Evolutionary conservation across 2,888 invertebrate species (phyloP).

Genomic region (Agonopterix alstromeriana): DNA sequence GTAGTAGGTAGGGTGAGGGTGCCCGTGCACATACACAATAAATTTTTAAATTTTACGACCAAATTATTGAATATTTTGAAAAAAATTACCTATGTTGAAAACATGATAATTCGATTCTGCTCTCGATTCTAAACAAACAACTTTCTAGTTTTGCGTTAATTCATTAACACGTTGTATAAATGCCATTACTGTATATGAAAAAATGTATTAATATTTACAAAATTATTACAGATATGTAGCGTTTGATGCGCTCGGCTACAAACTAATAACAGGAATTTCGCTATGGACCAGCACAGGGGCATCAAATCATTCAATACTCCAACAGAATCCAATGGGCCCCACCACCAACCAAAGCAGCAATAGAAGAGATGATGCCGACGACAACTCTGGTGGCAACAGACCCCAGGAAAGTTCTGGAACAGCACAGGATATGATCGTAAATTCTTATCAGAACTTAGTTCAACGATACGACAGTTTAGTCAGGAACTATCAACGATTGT

Average conservation of each 20-base stretch:
- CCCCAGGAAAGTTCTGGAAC: slow-evolving; percentile 37
- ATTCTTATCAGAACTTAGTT: slow-evolving; percentile 68
- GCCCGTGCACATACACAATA: too few species aligned
- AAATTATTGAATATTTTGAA: too few species aligned
- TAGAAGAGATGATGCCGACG: slow-evolving; percentile 37
- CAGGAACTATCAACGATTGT: slow-evolving; percentile 66
- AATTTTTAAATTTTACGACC: too few species aligned
- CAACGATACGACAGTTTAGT: slow-evolving; percentile 70
- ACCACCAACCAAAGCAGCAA: slow-evolving; percentile 35
- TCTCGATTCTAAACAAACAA: too few species aligned
- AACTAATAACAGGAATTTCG: slow-evolving; percentile 90
- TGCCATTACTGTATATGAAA: too few species aligned
- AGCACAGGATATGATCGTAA: slow-evolving; percentile 61
- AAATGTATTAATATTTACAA: background rate
- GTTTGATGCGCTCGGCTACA: slow-evolving; percentile 88
- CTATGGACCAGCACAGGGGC: slow-evolving; percentile 40
- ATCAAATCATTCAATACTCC: slow-evolving; percentile 29
- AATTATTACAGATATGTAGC: slow-evolving; percentile 83
- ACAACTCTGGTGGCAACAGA: slow-evolving; percentile 29
- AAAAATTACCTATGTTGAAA: too few species aligned
- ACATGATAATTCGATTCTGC: too few species aligned
- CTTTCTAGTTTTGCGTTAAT: too few species aligned
- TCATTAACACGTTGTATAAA: too few species aligned
- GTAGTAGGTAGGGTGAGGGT: too few species aligned
- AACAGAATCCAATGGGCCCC: slow-evolving; percentile 32